These are phyloP conservation scores for Selenia dentaria DNA, from an alignment of 2,888 invertebrate genomes.

Conservation along the genomic window DNA sequence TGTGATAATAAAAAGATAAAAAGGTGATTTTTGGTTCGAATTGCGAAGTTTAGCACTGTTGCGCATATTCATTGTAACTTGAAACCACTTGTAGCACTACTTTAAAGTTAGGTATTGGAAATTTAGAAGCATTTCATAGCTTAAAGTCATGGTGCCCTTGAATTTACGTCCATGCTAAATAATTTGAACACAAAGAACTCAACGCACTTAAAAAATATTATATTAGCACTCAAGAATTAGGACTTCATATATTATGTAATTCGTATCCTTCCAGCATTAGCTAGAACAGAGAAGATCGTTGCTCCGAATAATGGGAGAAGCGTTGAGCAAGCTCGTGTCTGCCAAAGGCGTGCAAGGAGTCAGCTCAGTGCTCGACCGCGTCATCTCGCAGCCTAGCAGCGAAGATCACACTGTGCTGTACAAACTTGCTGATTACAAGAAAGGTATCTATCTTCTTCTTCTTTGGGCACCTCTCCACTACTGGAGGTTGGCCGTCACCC, in stretches of 20 bases:
- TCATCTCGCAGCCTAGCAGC: conserved; percentile 94
- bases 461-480: too few relatives aligned
- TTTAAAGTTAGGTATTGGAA: too few relatives aligned
- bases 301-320: conserved; percentile 59
- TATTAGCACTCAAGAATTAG: conserved; percentile 5
- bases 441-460: too few relatives aligned
- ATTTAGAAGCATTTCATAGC: not conserved
- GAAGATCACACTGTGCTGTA: conserved; percentile 95
- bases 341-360: conserved; percentile 80
- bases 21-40: too few relatives aligned
- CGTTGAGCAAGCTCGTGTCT: conserved; percentile 72
- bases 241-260: conserved; percentile 14
- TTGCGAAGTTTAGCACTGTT: too few relatives aligned
- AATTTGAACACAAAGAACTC: not conserved
- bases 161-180: not conserved
- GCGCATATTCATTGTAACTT: too few relatives aligned
- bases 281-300: too few relatives aligned
- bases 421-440: conserved; percentile 95
- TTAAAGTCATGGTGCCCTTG: conserved; percentile 2
- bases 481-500: too few relatives aligned
- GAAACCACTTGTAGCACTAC: too few relatives aligned
- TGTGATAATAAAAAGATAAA: too few relatives aligned
- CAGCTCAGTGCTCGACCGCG: conserved; percentile 94
- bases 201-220: not conserved
- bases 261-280: too few relatives aligned